Percentiles rank a stretch among this genome's conserved stretches.
phyloP scores from a whole-genome alignment of 2,888 invertebrate species.

The Sthenelais limicola region DNA sequence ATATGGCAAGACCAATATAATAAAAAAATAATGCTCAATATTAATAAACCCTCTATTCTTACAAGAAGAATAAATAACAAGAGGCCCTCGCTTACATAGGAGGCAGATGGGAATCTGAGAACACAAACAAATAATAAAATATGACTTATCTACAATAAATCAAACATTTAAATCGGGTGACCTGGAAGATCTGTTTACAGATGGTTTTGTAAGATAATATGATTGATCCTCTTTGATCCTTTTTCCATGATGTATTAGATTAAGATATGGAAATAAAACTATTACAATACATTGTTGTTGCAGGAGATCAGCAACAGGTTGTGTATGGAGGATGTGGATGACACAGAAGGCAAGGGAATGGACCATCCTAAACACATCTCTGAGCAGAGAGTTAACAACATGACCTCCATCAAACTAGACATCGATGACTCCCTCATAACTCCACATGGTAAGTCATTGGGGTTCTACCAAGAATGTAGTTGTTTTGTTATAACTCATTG shows the following conservation, averaged over 20 bases:
- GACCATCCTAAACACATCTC: slow-evolving; percentile 61
- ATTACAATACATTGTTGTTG: background rate
- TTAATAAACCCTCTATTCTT: no score
- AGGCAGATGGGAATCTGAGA: no score
- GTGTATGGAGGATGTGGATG: slow-evolving; percentile 36
- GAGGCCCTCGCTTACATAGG: no score
- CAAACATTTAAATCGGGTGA: no score
- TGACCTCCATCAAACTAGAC: slow-evolving; percentile 60
- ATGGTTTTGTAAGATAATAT: background rate
- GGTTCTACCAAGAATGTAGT: no score
- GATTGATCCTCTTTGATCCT: background rate
- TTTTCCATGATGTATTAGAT: background rate
- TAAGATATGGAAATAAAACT: background rate
- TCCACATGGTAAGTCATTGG: slow-evolving; percentile 59
- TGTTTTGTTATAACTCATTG: no score
- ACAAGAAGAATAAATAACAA: no score
- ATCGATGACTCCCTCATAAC: slow-evolving; percentile 60
- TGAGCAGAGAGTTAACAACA: slow-evolving; percentile 55
- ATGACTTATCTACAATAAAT: no score
- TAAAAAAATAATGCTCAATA: no score
- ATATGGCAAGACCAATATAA: no score
- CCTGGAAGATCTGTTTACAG: no score
- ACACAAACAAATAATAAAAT: no score
- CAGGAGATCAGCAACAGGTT: slow-evolving; percentile 6
- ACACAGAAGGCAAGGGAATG: slow-evolving; percentile 46